Evolutionary conservation across 1,140 invertebrate genomes (phyloP).

Genomic region (Pygmarrhopalites habei): DNA sequence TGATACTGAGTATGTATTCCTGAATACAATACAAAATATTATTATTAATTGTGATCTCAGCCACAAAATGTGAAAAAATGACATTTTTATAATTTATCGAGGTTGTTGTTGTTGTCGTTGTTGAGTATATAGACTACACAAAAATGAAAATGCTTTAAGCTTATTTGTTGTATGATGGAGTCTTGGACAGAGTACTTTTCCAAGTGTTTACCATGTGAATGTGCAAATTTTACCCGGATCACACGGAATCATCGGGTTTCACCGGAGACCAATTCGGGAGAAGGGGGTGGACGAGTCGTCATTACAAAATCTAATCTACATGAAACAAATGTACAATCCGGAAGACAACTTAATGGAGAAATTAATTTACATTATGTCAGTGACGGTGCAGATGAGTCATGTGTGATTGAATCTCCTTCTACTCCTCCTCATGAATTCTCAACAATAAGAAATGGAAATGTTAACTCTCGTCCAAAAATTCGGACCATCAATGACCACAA

Average conservation of each 20-base stretch:
- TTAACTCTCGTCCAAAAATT: background rate
- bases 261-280: background rate
- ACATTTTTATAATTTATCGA: too few relatives aligned
- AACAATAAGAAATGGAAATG: background rate
- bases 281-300: background rate
- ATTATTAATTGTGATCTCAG: too few relatives aligned
- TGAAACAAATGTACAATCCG: background rate
- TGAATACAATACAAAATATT: too few relatives aligned
- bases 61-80: too few relatives aligned
- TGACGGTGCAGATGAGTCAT: constrained; percentile 8
- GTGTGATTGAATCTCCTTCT: background rate
- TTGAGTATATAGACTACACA: too few relatives aligned
- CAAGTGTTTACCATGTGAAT: background rate
- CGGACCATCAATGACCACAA: background rate
- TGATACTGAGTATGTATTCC: too few relatives aligned
- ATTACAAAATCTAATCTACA: background rate
- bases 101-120: too few relatives aligned
- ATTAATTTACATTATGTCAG: constrained; percentile 16
- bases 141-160: too few relatives aligned
- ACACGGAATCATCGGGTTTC: constrained; percentile 15
- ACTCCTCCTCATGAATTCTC: constrained; percentile 1
- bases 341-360: constrained; percentile 19
- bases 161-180: too few relatives aligned
- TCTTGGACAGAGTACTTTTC: background rate
- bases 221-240: background rate